phyloP scores from a whole-genome alignment of 2,797 vertebrate species.

The Siniperca undulata region DNA sequence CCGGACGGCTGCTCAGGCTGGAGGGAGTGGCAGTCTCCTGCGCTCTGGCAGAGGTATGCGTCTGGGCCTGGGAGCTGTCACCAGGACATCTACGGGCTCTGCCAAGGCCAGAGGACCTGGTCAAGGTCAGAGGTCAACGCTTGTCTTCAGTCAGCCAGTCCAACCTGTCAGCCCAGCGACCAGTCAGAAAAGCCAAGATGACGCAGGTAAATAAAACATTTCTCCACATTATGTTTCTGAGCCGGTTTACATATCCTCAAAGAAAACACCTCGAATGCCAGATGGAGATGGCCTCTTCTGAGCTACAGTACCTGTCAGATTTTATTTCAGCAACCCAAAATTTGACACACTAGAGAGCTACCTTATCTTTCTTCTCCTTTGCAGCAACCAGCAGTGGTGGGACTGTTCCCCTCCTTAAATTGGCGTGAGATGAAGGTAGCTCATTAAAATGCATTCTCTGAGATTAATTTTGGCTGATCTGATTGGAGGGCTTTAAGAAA shows the following conservation, averaged over 20 bases:
- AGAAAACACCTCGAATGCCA: conserved; percentile 9
- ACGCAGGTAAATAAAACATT: conserved; percentile 84
- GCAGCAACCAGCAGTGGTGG: conserved; percentile 44
- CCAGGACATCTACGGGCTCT: conserved; percentile 59
- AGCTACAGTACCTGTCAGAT: conserved; percentile 35
- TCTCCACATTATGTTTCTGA: neutral
- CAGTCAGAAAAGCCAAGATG: conserved; percentile 83
- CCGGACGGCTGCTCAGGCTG: conserved; percentile 81
- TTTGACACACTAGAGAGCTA: conserved; percentile 44
- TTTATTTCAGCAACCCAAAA: conserved; percentile 45
- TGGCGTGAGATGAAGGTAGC: conserved; percentile 73
- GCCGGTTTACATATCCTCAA: conserved; percentile 7
- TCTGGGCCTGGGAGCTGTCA: conserved; percentile 83
- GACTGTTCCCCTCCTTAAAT: conserved; percentile 47
- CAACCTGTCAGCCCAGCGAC: conserved; percentile 85
- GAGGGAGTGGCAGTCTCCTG: conserved; percentile 88
- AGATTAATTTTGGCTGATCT: conserved; percentile 72
- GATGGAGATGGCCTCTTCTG: conserved; percentile 18
- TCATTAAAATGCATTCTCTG: conserved; percentile 73
- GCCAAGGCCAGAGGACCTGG: conserved; percentile 89
- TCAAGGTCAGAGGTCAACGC: conserved; percentile 87
- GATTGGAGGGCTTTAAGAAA: conserved; percentile 62
- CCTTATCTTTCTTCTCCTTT: conserved; percentile 44
- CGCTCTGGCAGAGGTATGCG: conserved; percentile 90
- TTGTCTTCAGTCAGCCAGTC: conserved; percentile 84